Base-by-base conservation (phyloP, 2,797 vertebrate species). In the Nannoperca obscura region DNA sequence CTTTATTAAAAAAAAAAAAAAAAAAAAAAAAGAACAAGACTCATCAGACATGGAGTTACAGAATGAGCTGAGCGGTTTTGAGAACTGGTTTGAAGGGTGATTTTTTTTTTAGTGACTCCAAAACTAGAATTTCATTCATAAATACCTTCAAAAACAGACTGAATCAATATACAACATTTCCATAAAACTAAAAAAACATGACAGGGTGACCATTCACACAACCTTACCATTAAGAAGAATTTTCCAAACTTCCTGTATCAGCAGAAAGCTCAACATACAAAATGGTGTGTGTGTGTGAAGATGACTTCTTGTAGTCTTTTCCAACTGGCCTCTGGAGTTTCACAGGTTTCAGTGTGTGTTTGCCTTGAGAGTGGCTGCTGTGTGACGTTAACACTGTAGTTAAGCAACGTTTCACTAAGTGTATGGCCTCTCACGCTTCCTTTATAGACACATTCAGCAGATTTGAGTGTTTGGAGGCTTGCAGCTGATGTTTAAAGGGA, bases 401-500 rank as follows among this genome's bases (percentile, higher is more conserved):
- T 0, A 27, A 40, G 52, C 55, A 9, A 57, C 15, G 32, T 42
- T 44, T 67, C 27, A 32, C 2, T 62, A 40, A 32, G 24, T 20
- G 27, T 40, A 14, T 42, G 24, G 8, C 40, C 54, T 32, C 55
- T 53, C 12, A 24, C 20, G 32, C 49, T 59, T 62, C 55, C 22
- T 36, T 53, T 40, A 42, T 40, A 68, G 32, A 73, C n/a, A 71
- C 7, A 20, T 49, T 59, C 44, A n/a, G 76, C n/a, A 7, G 6
- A 44, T 22, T 38, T 76, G 49, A 60, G 20, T 52, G 46, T 61
- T 82, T 53, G n/a, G 52, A 82, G 61, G n/a, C 24, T 30, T 24
- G 11, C 8, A 34, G 53, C 19, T 32, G 70, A 44, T 54, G 73
- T 61, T 78, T 91, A 95, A 96, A 0, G 93, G 49, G 34, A 46